Evolutionary conservation across 2,888 invertebrate species (phyloP).

Genomic region (Ophioninae sp.): DNA sequence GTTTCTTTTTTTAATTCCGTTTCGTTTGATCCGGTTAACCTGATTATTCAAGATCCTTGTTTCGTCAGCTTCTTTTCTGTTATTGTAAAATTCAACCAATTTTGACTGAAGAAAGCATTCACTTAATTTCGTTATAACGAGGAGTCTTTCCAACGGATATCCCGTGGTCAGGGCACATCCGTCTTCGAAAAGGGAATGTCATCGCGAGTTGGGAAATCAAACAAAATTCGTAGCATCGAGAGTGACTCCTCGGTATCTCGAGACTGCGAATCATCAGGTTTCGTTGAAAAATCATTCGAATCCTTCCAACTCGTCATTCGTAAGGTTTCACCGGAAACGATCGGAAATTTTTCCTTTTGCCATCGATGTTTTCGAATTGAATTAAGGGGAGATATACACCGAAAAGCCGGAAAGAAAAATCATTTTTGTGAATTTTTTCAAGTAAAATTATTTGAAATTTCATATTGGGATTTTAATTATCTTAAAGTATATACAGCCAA

Average conservation of each 20-base stretch:
- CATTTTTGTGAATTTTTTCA: no score
- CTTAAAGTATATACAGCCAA: no score
- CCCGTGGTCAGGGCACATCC: background rate
- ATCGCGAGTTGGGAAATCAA: background rate
- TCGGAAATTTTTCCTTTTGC: background rate
- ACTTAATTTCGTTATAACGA: background rate
- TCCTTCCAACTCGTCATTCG: background rate
- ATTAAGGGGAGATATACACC: no score
- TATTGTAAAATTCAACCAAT: background rate
- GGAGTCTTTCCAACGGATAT: background rate
- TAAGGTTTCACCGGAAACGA: background rate
- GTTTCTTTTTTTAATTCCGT: no score
- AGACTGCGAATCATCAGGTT: background rate
- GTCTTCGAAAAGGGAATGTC: background rate
- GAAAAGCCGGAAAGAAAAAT: no score
- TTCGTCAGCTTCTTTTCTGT: background rate
- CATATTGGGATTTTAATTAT: no score
- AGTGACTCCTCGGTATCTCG: background rate
- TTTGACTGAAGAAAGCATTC: background rate
- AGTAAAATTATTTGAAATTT: no score
- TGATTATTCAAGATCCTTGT: no score
- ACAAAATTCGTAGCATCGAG: background rate
- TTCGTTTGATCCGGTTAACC: no score
- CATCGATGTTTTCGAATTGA: background rate
- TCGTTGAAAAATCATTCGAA: background rate